phyloP scores from a whole-genome alignment of 2,113 vertebrate species.

The Python bivittatus region DNA sequence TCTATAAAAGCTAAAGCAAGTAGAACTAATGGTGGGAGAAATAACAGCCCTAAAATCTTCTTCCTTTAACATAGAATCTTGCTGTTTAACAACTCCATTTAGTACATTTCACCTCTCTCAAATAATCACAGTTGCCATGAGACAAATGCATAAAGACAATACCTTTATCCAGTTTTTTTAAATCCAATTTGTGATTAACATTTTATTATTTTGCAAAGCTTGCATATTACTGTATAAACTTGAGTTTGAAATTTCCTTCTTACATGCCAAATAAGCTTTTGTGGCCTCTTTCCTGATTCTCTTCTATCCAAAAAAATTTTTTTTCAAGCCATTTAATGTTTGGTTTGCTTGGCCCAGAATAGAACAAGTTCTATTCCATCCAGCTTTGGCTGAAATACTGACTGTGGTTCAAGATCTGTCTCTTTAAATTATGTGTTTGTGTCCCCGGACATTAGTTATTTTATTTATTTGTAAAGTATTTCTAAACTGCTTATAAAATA shows the following conservation, averaged over 20 bases:
- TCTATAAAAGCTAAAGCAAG: neutral
- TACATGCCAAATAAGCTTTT: neutral
- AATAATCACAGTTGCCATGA: neutral
- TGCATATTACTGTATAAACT: neutral
- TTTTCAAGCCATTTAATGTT: neutral
- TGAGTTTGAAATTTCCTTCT: neutral
- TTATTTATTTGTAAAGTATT: neutral
- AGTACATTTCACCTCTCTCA: neutral
- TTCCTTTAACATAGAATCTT: neutral
- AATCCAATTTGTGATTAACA: neutral
- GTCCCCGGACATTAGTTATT: neutral
- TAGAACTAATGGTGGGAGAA: neutral
- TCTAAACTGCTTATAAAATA: neutral
- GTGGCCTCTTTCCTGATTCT: neutral
- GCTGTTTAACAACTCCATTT: neutral
- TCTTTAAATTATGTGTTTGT: neutral
- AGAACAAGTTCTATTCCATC: neutral
- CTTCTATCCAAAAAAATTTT: neutral
- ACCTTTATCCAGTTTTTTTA: neutral
- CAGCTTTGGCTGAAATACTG: neutral
- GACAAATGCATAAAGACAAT: neutral
- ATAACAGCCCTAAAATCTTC: neutral
- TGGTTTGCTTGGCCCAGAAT: neutral
- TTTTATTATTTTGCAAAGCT: neutral
- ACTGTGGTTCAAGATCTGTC: neutral